phyloP scores from a whole-genome alignment of 2,797 vertebrate species.

The Bradypodion ventrale region DNA sequence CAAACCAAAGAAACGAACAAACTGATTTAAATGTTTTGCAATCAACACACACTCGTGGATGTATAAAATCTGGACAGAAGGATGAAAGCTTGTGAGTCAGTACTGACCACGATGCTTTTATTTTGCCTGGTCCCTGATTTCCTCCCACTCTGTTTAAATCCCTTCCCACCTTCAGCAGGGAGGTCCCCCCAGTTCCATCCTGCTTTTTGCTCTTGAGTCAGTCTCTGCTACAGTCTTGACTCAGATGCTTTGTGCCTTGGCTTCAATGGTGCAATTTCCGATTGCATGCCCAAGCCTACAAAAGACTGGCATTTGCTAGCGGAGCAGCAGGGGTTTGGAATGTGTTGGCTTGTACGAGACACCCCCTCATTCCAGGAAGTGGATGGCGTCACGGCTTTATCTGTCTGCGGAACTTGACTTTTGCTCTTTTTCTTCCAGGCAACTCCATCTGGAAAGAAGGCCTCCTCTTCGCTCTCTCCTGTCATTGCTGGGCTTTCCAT shows the following conservation, averaged over 20 bases:
- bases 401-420: conserved; percentile 48
- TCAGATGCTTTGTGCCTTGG: conserved; percentile 52
- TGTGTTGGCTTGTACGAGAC: conserved; percentile 43
- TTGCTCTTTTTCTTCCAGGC: conserved; percentile 29
- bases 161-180: not conserved
- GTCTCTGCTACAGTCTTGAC: not conserved
- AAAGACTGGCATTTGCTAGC: conserved; percentile 32
- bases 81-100: not conserved
- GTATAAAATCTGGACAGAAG: not conserved
- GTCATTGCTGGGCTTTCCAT: not conserved
- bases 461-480: conserved; percentile 40
- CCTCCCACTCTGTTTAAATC: conserved; percentile 1
- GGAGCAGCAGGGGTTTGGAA: conserved; percentile 36
- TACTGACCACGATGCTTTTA: not conserved
- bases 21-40: not conserved
- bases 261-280: conserved; percentile 42
- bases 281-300: not conserved
- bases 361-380: conserved; percentile 64
- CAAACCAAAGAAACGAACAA: too few species aligned
- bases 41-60: too few species aligned
- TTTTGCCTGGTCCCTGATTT: not conserved
- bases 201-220: conserved; percentile 44
- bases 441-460: conserved; percentile 50
- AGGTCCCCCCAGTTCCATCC: conserved; percentile 16
- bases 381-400: conserved; percentile 62